Percentiles rank a stretch among this genome's conserved stretches.
These are phyloP conservation scores for Sesia bembeciformis DNA, from an alignment of 2,888 invertebrate genomes.

Conservation along the genomic window DNA sequence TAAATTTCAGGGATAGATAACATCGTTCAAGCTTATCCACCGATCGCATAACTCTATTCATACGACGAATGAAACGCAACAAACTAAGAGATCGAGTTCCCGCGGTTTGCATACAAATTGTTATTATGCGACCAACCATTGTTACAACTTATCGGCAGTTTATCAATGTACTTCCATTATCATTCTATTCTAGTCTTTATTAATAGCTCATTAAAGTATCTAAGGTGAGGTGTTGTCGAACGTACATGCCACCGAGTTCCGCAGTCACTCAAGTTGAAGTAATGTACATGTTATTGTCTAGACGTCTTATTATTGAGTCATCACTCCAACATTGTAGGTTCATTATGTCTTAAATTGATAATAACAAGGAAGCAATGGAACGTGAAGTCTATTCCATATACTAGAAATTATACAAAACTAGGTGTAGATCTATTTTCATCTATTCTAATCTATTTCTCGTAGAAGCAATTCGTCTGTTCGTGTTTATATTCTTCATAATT, in stretches of 20 bases:
- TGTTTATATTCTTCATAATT: no score
- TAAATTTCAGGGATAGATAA: not conserved
- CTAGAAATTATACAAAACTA: no score
- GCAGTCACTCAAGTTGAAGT: not conserved
- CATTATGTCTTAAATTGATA: no score
- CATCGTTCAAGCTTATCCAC: not conserved
- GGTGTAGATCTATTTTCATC: no score
- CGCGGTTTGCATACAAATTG: slow-evolving; percentile 62
- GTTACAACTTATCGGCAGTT: slow-evolving; percentile 33
- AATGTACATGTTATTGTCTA: not conserved
- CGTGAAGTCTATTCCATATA: no score
- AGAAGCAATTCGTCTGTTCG: no score
- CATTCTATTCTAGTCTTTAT: no score
- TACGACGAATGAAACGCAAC: slow-evolving; percentile 43
- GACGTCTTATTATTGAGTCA: not conserved
- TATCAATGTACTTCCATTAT: slow-evolving; percentile 8
- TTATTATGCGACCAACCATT: slow-evolving; percentile 50
- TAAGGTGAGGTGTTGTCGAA: not conserved
- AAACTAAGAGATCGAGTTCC: slow-evolving; percentile 54
- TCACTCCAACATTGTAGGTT: no score
- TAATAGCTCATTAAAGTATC: not conserved
- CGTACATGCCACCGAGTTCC: not conserved
- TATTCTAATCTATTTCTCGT: no score
- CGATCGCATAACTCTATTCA: slow-evolving; percentile 7
- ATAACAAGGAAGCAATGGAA: no score